Base-by-base conservation (phyloP, 2,888 invertebrate genomes). In the Nudaria mundana region DNA sequence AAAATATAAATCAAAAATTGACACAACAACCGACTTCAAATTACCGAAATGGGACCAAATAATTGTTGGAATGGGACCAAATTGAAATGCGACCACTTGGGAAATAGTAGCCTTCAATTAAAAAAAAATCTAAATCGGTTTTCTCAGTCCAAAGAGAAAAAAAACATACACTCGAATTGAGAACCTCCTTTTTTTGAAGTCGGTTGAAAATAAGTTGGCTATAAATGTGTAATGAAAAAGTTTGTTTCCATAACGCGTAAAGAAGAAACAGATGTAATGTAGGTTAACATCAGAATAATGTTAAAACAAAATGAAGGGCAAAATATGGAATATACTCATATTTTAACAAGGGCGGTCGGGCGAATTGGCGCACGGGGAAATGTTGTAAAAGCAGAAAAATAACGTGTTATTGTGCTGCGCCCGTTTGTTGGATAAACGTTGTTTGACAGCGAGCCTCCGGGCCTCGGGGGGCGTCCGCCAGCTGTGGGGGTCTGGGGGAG, bases 381-480 rank as follows among this genome's bases (percentile, higher is more conserved):
- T 70, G 71, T 74, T 67, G 66, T 72, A 70, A 79, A 77, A 72
- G 67, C 49, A 48, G 69, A 74, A 73, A 79, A 76, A 81, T n/a
- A 81, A 71, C 66, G 69, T 81, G 80, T 81, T 84, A 79, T 82
- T 80, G 73, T 74, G 64, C 63, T 71, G 69, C 63, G 77, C 68
- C 67, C 64, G 76, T 72, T 81, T 77, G 78, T 76, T 76, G 75
- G 76, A 69, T 81, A 80, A 82, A 80, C 75, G 80, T 77, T 81
- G 83, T 84, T 85, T 79, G 83, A 82, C 81, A 75, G 75, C 60
- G 61, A 59, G 56, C 55, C 64, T 65, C 52, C 37, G 48, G 47
- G 53, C 58, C 52, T 48, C 50, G 48, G 62, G 55, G 41, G 44
- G 40, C 44, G 44, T 41, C 48, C 49, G 39, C 30, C 40, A 33